Base-by-base conservation (phyloP, 2,888 invertebrate genomes). In the Platycheirus albimanus region DNA sequence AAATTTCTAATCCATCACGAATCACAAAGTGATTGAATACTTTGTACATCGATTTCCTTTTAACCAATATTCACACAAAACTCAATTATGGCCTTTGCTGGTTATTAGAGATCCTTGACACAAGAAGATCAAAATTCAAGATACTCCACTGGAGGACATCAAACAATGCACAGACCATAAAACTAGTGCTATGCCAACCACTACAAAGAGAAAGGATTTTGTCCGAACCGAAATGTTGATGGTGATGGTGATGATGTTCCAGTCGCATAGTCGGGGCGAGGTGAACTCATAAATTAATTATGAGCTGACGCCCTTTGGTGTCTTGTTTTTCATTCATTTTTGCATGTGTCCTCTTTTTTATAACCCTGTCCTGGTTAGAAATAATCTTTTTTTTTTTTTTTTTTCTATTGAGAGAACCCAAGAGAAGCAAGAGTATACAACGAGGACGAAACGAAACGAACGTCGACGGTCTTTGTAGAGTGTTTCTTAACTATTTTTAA, bases 281-380 rank as follows among this genome's bases (percentile, higher is more conserved):
- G 17, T 69, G 63, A 56, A 75, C 56, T 69, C 69, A 79, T 79
- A 79, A 79, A 79, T 79, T 79, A 79, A 79, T 79, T 79, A 79
- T 75, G 63, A 79, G 63, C 63, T 79, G 75, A 69, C 79, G 63
- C 74, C 79, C 67, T 79, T 49, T 63, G 52, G 74, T 49, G 54
- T 61, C 67, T 38, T 24, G 38, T 54, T 74, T 30, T 11, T n/a
- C 24, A 36, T 33, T 43, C 47, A 61, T 38, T 74, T 66, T 47
- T 47, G 8, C 24, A 33, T 69, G 43, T 69, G 30, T 54, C 17
- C 41, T 49, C 13, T 20, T 47, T 49, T 58, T 20, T 67, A n/a
- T 70, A 69, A 77, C 70, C 76, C 70, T 77, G 76, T 49, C 72
- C 74, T 74, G 28, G 33, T 63, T 79, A n/a, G n/a, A n/a, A n/a